A percentile compares a stretch with the other conserved stretches of the same genome.
Evolutionary conservation across 53 echinoderm and acorn worm genomes (phyloP).

Genomic region (Glandiceps talaboti): DNA sequence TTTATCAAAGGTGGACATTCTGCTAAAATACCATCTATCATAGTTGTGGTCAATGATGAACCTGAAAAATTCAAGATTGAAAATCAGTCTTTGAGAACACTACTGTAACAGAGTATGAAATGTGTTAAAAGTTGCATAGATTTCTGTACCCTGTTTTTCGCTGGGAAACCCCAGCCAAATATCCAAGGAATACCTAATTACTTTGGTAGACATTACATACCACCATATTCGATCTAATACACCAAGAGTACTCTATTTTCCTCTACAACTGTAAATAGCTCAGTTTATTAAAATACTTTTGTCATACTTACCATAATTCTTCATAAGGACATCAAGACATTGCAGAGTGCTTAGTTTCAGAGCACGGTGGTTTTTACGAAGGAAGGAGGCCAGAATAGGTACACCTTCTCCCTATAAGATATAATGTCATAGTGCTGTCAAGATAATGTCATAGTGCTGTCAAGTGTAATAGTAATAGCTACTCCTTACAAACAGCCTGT

Average conservation of each 20-base stretch:
- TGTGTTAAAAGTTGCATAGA: background rate
- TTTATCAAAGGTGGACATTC: conserved; percentile 90
- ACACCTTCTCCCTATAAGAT: conserved; percentile 66
- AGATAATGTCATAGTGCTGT: no score
- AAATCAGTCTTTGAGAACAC: background rate
- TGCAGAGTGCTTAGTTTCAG: conserved; percentile 84
- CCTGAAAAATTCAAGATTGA: conserved; percentile 17
- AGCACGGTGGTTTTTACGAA: conserved; percentile 96
- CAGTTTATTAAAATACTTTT: no score
- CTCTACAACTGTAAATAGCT: no score
- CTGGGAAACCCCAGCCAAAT: no score
- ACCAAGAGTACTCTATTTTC: no score
- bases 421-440: no score
- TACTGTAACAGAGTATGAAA: background rate
- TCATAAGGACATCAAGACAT: conserved; percentile 76
- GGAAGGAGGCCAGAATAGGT: conserved; percentile 82
- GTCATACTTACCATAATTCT: conserved; percentile 89
- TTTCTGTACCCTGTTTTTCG: no score
- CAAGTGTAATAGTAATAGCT: no score
- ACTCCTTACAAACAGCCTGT: no score
- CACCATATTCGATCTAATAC: no score
- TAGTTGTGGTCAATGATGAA: conserved; percentile 49
- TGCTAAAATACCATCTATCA: conserved; percentile 87
- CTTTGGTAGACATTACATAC: no score
- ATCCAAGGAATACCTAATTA: no score